phyloP scores from a whole-genome alignment of 2,888 invertebrate species.

The Erebia ligea region DNA sequence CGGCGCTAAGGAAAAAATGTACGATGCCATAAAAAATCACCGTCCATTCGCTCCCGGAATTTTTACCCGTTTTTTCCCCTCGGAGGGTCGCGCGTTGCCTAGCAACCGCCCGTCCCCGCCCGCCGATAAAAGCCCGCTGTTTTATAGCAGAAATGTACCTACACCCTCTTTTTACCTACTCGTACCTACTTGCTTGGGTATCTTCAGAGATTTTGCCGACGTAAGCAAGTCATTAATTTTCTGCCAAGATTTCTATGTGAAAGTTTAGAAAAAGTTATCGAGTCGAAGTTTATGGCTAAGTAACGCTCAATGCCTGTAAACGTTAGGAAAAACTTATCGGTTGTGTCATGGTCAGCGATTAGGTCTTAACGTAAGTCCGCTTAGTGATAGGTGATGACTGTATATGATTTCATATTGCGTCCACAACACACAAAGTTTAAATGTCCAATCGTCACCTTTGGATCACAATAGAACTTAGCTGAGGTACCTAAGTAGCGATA shows the following conservation, averaged over 20 bases:
- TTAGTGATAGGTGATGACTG: not conserved
- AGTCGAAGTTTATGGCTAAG: not conserved
- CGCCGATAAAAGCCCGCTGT: constrained; percentile 68
- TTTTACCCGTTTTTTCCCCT: constrained; percentile 83
- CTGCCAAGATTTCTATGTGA: not conserved
- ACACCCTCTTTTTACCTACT: constrained; percentile 42
- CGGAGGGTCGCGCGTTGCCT: constrained; percentile 76
- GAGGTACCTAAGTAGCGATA: too few species aligned
- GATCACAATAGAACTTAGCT: too few species aligned
- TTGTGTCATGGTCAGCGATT: not conserved
- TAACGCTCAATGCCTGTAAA: not conserved
- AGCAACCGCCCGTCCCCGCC: constrained; percentile 66
- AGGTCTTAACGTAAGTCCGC: not conserved
- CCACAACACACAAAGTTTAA: too few species aligned
- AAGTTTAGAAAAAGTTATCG: constrained; percentile 10
- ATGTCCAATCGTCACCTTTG: too few species aligned
- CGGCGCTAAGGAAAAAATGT: constrained; percentile 79
- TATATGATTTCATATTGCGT: too few species aligned
- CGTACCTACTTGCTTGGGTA: constrained; percentile 15
- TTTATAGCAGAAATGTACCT: constrained; percentile 60
- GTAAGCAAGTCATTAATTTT: constrained; percentile 10
- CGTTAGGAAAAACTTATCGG: constrained; percentile 6
- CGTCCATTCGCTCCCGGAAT: constrained; percentile 78
- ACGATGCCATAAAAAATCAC: constrained; percentile 82
- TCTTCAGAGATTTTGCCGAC: constrained; percentile 22